Evolutionary conservation across 1,140 invertebrate genomes (phyloP).

Genomic region (Hycleus cichorii): DNA sequence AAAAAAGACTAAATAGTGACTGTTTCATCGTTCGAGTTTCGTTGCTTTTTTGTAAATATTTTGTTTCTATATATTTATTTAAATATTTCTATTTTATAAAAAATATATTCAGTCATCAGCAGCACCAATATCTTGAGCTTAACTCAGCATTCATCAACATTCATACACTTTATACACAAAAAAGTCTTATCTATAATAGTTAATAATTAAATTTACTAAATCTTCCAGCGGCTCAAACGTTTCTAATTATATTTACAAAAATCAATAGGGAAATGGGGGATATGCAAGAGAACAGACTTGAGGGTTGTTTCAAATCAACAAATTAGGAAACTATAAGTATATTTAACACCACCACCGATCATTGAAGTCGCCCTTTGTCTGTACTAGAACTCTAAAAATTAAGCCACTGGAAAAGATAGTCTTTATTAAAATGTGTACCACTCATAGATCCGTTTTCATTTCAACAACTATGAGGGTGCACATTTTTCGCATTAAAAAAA

Average conservation of each 20-base stretch:
- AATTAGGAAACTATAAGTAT: conserved; percentile 3
- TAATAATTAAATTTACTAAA: conserved; percentile 20
- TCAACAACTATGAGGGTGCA: conserved; percentile 11
- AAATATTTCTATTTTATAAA: conserved; percentile 31
- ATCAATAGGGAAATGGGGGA: conserved; percentile 9
- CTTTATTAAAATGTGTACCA: conserved; percentile 18
- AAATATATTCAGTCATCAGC: conserved; percentile 40
- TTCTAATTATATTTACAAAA: conserved; percentile 30
- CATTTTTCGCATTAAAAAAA: conserved; percentile 18
- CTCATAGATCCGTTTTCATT: conserved; percentile 1
- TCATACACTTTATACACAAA: conserved; percentile 40
- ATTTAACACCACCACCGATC: conserved; percentile 35
- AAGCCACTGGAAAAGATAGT: conserved; percentile 42
- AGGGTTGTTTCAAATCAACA: conserved; percentile 22
- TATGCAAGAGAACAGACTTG: conserved; percentile 23
- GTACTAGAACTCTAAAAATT: conserved; percentile 3
- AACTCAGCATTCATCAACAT: conserved; percentile 31
- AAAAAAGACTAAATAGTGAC: conserved; percentile 29
- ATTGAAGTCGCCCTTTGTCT: conserved; percentile 36
- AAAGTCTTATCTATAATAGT: conserved; percentile 34
- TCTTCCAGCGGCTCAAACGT: conserved; percentile 39
- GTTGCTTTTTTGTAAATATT: too few relatives aligned
- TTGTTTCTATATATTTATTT: too few relatives aligned
- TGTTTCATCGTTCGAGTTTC: too few relatives aligned
- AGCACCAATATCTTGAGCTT: conserved; percentile 29